These are phyloP conservation scores for Zenarchopterus dispar DNA, from an alignment of 2,797 vertebrate genomes.

Conservation along the genomic window DNA sequence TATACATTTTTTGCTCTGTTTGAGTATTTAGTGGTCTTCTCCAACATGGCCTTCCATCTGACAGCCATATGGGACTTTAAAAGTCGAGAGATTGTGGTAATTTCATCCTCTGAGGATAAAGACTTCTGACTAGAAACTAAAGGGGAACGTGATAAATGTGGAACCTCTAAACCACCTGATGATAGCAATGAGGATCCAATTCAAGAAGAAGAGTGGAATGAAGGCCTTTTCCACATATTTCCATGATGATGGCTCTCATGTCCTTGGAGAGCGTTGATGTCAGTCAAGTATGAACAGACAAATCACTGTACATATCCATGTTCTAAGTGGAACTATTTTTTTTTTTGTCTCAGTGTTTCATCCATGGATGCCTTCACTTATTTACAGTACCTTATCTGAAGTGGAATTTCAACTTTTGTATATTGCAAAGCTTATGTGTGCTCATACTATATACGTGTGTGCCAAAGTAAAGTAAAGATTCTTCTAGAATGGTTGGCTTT, in stretches of 20 bases:
- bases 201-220: slow-evolving; percentile 41
- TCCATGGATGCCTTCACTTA: slow-evolving; percentile 31
- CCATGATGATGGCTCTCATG: slow-evolving; percentile 25
- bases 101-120: slow-evolving; percentile 87
- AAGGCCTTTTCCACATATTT: slow-evolving; percentile 61
- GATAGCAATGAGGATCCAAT: slow-evolving; percentile 24
- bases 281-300: slow-evolving; percentile 18
- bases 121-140: slow-evolving; percentile 80
- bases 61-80: slow-evolving; percentile 94
- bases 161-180: slow-evolving; percentile 8
- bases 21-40: slow-evolving; percentile 92
- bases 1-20: slow-evolving; percentile 91
- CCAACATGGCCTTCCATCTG: slow-evolving; percentile 97
- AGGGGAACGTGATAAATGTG: slow-evolving; percentile 14
- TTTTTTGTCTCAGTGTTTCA: slow-evolving; percentile 36
- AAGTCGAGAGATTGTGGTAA: slow-evolving; percentile 87
- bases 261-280: slow-evolving; percentile 12
- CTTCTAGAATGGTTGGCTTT: slow-evolving; percentile 20
- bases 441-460: slow-evolving; percentile 25
- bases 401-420: slow-evolving; percentile 39
- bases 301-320: not conserved
- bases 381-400: slow-evolving; percentile 8
- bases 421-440: slow-evolving; percentile 26
- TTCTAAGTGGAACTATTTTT: slow-evolving; percentile 12
- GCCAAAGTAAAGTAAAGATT: slow-evolving; percentile 47